phyloP scores from a whole-genome alignment of 2,113 vertebrate genomes.

The Sardina pilchardus region DNA sequence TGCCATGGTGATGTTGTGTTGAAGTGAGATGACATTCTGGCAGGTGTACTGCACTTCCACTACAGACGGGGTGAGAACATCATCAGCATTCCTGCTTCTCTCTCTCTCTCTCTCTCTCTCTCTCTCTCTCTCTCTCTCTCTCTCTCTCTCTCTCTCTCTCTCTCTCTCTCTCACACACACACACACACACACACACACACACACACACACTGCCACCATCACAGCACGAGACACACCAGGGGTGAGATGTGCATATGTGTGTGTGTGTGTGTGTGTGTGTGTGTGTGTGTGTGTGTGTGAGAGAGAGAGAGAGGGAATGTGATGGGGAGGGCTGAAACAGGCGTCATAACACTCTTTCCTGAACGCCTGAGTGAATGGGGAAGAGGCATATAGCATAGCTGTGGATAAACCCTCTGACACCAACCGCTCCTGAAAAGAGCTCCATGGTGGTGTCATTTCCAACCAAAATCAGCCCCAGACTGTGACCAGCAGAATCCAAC shows the following conservation, averaged over 20 bases:
- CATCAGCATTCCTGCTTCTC: conserved; percentile 41
- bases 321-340: conserved; percentile 21
- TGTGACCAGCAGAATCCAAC: too few species aligned
- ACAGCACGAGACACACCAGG: conserved; percentile 39
- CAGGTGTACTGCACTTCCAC: neutral
- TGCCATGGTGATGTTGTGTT: neutral
- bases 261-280: conserved; percentile 32
- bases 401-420: too few species aligned
- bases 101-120: neutral
- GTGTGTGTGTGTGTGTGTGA: conserved; percentile 21
- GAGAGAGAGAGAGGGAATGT: neutral
- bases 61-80: conserved; percentile 35
- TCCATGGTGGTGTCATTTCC: too few species aligned
- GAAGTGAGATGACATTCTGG: neutral
- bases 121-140: neutral
- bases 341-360: too few species aligned
- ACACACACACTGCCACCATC: conserved; percentile 40
- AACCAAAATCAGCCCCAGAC: too few species aligned
- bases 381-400: too few species aligned
- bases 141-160: neutral
- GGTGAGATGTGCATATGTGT: conserved; percentile 25
- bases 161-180: conserved; percentile 27
- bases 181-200: conserved; percentile 30
- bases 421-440: too few species aligned
- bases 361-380: too few species aligned